Percentiles rank a stretch among this genome's conserved stretches.
Conservation (phyloP, 1,140 invertebrate genomes). For the Kradibia gibbosae region DNA sequence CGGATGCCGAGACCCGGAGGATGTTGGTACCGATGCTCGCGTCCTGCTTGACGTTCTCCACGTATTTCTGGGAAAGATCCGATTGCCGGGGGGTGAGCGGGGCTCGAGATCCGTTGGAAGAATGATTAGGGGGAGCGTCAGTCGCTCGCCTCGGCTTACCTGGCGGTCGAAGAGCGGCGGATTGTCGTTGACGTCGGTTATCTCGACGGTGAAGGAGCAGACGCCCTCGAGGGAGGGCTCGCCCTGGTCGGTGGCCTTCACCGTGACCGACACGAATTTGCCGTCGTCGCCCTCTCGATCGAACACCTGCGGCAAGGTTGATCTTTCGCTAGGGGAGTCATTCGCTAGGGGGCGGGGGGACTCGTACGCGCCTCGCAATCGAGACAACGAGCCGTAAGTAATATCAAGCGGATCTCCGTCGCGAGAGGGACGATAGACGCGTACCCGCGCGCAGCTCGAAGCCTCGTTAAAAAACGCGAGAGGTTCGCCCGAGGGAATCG, state of each 20-base stretch:
- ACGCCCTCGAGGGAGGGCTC: conserved; percentile 94
- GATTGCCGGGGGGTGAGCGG: too few species aligned
- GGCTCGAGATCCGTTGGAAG: too few species aligned
- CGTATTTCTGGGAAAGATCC: conserved; percentile 89
- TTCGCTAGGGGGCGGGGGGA: too few species aligned
- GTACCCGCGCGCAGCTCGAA: too few species aligned
- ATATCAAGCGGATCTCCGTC: too few species aligned
- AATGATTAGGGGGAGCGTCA: too few species aligned
- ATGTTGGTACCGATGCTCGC: conserved; percentile 96
- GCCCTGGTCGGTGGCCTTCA: conserved; percentile 97
- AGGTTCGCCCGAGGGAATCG: too few species aligned
- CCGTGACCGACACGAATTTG: conserved; percentile 95
- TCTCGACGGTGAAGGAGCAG: conserved; percentile 96
- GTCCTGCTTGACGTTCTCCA: conserved; percentile 97
- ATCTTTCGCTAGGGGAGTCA: too few species aligned
- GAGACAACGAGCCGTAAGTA: too few species aligned
- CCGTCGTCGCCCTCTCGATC: conserved; percentile 96
- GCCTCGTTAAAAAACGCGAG: too few species aligned
- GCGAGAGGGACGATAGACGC: too few species aligned
- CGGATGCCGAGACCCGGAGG: conserved; percentile 92
- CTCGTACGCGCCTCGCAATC: too few species aligned
- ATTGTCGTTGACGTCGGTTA: conserved; percentile 95
- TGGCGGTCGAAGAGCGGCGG: conserved; percentile 95
- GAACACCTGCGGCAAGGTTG: conserved; percentile 78
- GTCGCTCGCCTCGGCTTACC: conserved; percentile 78